Percentiles rank a stretch among this genome's conserved stretches.
phyloP scores from a whole-genome alignment of 2,797 vertebrate species.

The Petrocephalus sullivani region DNA sequence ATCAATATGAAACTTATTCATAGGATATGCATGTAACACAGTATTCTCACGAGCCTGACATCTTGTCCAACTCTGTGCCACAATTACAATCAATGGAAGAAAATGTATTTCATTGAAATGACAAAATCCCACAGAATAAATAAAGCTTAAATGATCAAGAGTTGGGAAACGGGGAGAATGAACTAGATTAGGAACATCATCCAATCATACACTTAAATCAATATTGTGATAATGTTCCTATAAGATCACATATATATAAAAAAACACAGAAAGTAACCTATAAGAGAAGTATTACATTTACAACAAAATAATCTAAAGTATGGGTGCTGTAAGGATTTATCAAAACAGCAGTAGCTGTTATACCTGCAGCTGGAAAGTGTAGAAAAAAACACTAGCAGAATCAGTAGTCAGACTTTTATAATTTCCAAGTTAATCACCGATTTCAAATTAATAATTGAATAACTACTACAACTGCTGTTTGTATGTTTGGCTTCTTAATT shows the following conservation, averaged over 20 bases:
- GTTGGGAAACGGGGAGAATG: not conserved
- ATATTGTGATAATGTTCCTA: not conserved
- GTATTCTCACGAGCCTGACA: not conserved
- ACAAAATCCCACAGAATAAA: not conserved
- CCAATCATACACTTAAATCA: not conserved
- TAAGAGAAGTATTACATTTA: no score
- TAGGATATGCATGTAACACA: not conserved
- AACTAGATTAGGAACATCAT: not conserved
- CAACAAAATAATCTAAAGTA: no score
- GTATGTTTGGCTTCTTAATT: not conserved
- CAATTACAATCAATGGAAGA: conserved; percentile 6
- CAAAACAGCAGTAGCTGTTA: no score
- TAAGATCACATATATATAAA: not conserved
- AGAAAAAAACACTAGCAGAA: not conserved
- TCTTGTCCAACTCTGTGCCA: not conserved
- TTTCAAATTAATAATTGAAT: not conserved
- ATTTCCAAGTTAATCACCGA: not conserved
- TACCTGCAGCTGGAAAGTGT: no score
- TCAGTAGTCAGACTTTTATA: not conserved
- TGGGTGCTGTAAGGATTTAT: no score
- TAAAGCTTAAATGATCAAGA: not conserved
- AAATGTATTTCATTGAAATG: not conserved
- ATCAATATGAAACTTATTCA: conserved; percentile 3
- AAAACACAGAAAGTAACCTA: not conserved
- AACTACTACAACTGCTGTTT: not conserved